Evolutionary conservation across 2,888 invertebrate genomes (phyloP).

Genomic region (Blomia tropicalis): DNA sequence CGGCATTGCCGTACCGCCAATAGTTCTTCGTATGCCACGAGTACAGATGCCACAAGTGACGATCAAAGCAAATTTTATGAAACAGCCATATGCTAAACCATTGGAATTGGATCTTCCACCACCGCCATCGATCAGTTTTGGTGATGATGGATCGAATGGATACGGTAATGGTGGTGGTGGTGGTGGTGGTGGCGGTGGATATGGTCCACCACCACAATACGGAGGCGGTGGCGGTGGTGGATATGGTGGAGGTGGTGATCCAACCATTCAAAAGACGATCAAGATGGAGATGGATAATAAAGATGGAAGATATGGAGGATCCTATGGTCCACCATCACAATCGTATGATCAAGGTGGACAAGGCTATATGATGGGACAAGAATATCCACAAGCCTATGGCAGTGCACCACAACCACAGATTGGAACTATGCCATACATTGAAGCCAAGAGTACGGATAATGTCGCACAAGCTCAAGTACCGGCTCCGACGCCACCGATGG

Average conservation of each 20-base stretch:
- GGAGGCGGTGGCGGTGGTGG: conserved; percentile 12
- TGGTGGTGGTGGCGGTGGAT: conserved; percentile 12
- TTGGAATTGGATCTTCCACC: conserved; percentile 21
- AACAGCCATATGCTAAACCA: conserved; percentile 21
- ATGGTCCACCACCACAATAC: too few species aligned
- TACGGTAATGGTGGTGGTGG: conserved; percentile 9
- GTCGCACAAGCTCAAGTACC: neutral
- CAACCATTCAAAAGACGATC: conserved; percentile 17
- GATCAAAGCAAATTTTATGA: conserved; percentile 20
- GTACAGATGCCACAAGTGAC: conserved; percentile 22
- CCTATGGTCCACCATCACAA: neutral
- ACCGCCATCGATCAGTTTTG: conserved; percentile 18
- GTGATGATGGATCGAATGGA: conserved; percentile 11
- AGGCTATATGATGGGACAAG: neutral
- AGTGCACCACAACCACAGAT: neutral
- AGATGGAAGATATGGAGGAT: neutral
- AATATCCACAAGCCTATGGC: neutral
- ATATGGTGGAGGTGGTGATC: neutral
- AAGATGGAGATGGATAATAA: conserved; percentile 10
- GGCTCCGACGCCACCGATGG: neutral
- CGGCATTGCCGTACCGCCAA: conserved; percentile 19
- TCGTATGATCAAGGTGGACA: neutral
- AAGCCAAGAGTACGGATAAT: neutral
- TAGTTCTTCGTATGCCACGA: conserved; percentile 19
- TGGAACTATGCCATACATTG: neutral